phyloP scores from a whole-genome alignment of 1,140 invertebrate species.

The Aphelinus certus region DNA sequence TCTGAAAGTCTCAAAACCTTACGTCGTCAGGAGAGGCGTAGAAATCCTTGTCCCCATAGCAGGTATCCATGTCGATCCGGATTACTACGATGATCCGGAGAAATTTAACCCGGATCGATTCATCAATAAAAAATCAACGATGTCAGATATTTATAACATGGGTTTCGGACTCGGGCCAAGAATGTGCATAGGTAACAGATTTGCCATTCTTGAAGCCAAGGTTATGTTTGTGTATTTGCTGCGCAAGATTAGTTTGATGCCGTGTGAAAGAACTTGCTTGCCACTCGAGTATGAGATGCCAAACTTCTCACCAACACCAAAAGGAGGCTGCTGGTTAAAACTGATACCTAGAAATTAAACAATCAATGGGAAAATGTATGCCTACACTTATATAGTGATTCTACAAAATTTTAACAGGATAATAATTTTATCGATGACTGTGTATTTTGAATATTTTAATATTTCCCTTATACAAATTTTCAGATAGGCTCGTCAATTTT shows the following conservation, averaged over 20 bases:
- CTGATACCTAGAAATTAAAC: not conserved
- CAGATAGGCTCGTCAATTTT: too few species aligned
- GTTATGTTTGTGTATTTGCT: constrained; percentile 49
- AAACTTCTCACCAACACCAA: constrained; percentile 19
- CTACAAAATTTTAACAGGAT: too few species aligned
- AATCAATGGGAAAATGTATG: not conserved
- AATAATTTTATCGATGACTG: too few species aligned
- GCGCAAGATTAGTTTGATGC: constrained; percentile 42
- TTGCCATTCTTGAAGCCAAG: constrained; percentile 53
- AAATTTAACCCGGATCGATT: constrained; percentile 55
- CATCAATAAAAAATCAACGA: constrained; percentile 53
- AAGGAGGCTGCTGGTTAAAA: constrained; percentile 42
- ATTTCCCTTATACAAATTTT: too few species aligned
- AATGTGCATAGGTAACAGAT: constrained; percentile 61
- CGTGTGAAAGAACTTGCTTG: constrained; percentile 45
- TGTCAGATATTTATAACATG: constrained; percentile 49
- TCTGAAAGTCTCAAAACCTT: constrained; percentile 34
- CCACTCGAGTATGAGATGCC: constrained; percentile 33
- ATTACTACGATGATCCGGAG: constrained; percentile 70
- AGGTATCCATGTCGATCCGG: constrained; percentile 60
- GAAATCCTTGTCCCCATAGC: constrained; percentile 51
- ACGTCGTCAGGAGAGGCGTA: constrained; percentile 44
- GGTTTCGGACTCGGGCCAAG: constrained; percentile 63
- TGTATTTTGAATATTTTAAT: too few species aligned
- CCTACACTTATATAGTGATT: too few species aligned